A percentile compares a stretch with the other conserved stretches of the same genome.
Evolutionary conservation across 2,888 invertebrate species (phyloP).

Genomic region (Oscheius sp.): DNA sequence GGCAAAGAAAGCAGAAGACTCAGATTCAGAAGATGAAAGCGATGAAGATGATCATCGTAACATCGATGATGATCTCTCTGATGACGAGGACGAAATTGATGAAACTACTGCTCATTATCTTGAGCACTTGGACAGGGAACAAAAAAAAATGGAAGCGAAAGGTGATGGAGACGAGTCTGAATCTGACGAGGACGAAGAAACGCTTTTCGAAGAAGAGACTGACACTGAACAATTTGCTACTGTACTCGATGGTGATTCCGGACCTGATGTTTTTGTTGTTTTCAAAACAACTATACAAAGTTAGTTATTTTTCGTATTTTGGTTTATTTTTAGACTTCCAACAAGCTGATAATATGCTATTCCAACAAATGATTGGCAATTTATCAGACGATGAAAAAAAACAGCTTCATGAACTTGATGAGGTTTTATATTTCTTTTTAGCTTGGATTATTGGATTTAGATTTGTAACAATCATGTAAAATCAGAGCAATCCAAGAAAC

Average conservation of each 20-base stretch:
- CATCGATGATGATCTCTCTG: slow-evolving; percentile 34
- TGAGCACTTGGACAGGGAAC: slow-evolving; percentile 20
- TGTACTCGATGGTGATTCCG: slow-evolving; percentile 19
- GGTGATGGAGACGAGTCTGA: slow-evolving; percentile 5
- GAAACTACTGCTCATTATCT: slow-evolving; percentile 29
- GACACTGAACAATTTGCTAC: slow-evolving; percentile 31
- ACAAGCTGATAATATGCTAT: slow-evolving; percentile 16
- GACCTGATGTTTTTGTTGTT: slow-evolving; percentile 30
- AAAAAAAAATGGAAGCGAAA: slow-evolving; percentile 14
- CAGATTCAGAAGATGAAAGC: slow-evolving; percentile 25
- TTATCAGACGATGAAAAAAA: slow-evolving; percentile 17
- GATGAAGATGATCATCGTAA: slow-evolving; percentile 33
- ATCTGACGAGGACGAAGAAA: slow-evolving; percentile 14
- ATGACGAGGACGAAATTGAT: slow-evolving; percentile 32
- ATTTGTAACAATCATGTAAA: slow-evolving; percentile 27
- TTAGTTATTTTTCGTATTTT: not conserved
- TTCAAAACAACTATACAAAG: slow-evolving; percentile 29
- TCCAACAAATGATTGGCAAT: slow-evolving; percentile 30
- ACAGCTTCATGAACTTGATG: slow-evolving; percentile 22
- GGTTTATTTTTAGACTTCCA: slow-evolving; percentile 21
- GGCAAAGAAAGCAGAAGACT: slow-evolving; percentile 28
- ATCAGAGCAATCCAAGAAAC: slow-evolving; percentile 23
- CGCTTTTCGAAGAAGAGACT: slow-evolving; percentile 29
- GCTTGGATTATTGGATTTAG: slow-evolving; percentile 7
- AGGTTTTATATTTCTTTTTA: slow-evolving; percentile 3